Percentiles rank a stretch among this genome's conserved stretches.
phyloP scores from a whole-genome alignment of 2,888 invertebrate genomes.

The Syrista parreyssii region DNA sequence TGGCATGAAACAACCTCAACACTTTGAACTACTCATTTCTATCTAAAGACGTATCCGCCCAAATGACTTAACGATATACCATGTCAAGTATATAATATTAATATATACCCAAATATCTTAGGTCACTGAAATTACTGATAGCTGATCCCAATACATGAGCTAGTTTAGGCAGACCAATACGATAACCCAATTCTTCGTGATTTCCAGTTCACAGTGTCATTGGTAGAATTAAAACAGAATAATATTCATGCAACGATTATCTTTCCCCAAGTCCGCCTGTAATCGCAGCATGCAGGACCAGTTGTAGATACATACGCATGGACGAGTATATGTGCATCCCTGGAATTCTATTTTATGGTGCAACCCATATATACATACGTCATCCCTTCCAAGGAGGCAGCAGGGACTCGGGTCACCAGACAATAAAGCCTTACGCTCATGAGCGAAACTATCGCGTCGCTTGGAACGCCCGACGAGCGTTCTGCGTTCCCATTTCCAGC shows the following conservation, averaged over 20 bases:
- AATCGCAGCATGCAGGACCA: not conserved
- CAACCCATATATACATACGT: not conserved
- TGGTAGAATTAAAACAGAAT: not conserved
- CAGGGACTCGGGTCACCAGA: not conserved
- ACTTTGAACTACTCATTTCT: not conserved
- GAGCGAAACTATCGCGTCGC: not conserved
- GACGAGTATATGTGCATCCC: not conserved
- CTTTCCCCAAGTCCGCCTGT: not conserved
- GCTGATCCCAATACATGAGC: too few species aligned
- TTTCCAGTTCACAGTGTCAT: not conserved
- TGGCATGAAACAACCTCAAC: not conserved
- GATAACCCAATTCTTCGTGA: constrained; percentile 51
- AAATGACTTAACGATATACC: not conserved
- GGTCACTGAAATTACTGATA: not conserved
- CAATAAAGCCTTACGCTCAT: constrained; percentile 1
- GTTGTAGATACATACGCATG: not conserved
- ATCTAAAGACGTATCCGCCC: not conserved
- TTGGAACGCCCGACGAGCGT: not conserved
- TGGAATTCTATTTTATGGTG: not conserved
- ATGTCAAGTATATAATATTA: too few species aligned
- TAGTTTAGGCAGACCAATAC: constrained; percentile 32
- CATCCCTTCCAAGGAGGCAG: not conserved
- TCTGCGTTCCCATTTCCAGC: not conserved
- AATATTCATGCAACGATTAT: not conserved
- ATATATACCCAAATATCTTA: not conserved